These are phyloP conservation scores for Nipponacmea schrenckii DNA, from an alignment of 2,888 invertebrate genomes.

Conservation along the genomic window DNA sequence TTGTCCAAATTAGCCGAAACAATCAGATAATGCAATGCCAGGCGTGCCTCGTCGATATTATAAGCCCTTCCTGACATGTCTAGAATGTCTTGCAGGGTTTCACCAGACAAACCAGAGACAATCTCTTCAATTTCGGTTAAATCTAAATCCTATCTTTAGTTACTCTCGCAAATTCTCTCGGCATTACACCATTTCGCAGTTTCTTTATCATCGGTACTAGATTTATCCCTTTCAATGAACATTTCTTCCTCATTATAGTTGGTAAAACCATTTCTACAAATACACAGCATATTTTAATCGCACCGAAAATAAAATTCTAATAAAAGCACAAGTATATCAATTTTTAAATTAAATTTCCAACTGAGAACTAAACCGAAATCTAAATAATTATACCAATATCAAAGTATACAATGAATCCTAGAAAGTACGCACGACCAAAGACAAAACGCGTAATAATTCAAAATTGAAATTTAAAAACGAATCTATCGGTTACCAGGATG, in stretches of 20 bases:
- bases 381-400: too few relatives aligned
- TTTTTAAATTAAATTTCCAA: too few relatives aligned
- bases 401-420: too few relatives aligned
- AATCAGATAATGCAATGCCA: background rate
- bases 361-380: too few relatives aligned
- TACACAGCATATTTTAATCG: too few relatives aligned
- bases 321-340: too few relatives aligned
- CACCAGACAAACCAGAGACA: background rate
- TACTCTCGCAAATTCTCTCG: background rate
- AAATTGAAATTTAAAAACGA: too few relatives aligned
- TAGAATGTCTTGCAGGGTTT: background rate
- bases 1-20: background rate
- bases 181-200: background rate
- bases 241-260: background rate
- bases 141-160: background rate
- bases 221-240: background rate
- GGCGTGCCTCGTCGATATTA: background rate
- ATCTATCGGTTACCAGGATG: too few relatives aligned
- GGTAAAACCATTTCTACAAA: background rate
- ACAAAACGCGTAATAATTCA: too few relatives aligned
- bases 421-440: too few relatives aligned
- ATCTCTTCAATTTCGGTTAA: background rate
- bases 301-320: too few relatives aligned
- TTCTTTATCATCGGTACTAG: background rate
- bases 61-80: background rate